Evolutionary conservation across 1,140 invertebrate species (phyloP).

Genomic region (Listronotus bonariensis): DNA sequence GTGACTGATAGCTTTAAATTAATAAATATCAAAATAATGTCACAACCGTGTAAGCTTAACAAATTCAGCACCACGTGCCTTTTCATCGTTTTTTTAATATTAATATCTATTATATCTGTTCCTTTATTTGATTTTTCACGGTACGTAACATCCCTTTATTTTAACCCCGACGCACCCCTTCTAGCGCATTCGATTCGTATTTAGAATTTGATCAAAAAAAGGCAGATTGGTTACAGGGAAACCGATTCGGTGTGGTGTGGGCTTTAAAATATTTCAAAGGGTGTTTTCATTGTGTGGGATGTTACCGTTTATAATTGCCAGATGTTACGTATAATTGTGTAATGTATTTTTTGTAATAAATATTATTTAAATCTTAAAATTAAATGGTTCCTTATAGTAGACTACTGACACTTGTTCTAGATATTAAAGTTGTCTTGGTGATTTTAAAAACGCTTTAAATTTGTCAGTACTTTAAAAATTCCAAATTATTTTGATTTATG

Average conservation of each 20-base stretch:
- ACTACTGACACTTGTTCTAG: no score
- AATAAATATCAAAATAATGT: conserved; percentile 12
- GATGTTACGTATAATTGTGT: conserved; percentile 4
- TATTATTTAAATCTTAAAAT: no score
- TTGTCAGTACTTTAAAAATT: no score
- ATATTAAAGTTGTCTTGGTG: no score
- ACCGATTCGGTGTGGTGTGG: conserved; percentile 12
- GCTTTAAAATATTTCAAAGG: conserved; percentile 14
- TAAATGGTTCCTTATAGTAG: no score
- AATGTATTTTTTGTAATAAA: no score
- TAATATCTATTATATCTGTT: conserved; percentile 14
- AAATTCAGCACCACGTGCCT: not conserved
- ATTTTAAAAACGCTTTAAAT: no score
- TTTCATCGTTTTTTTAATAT: conserved; percentile 4
- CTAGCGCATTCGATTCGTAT: conserved; percentile 20
- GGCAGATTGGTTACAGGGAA: conserved; percentile 14
- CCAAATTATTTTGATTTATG: no score
- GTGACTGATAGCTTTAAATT: conserved; percentile 12
- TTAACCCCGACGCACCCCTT: conserved; percentile 8
- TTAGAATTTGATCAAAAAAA: conserved; percentile 15
- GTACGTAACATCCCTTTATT: conserved; percentile 12
- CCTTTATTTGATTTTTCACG: conserved; percentile 17
- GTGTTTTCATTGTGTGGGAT: conserved; percentile 16
- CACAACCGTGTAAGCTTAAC: not conserved
- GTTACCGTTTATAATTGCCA: conserved; percentile 23